Evolutionary conservation across 2,113 vertebrate genomes (phyloP), one percentile per base, ranked within the genome.

Genomic region (Tachysurus fulvidraco): DNA sequence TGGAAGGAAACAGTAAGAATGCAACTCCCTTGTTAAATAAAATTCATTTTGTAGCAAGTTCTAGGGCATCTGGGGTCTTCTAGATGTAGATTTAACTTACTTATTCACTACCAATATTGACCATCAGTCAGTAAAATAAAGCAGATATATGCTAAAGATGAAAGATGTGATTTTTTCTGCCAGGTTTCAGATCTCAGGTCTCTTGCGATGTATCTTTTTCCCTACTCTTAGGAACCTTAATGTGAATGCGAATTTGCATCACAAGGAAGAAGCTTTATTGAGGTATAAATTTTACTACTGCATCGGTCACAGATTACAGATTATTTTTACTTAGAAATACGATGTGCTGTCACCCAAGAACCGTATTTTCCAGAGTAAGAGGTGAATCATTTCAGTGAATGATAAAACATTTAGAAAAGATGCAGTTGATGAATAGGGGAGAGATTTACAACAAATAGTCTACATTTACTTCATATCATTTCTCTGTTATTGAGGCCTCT

Each of bases 331-430:
- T 73, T 52, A 64, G 82, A 88, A 84, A 84, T 80, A 80, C 74
- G 52, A 69, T 52, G 30, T 52, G 41, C 10, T 69, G 86, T 78
- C 81, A 57, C 59, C 73, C 69, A 50, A 23, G 79, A 81, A 95
- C 93, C 95, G 94, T 95, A 96, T 96, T 96, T 96, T 95, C 95
- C 95, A 92, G 92, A 93, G 64, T 93, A 91, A 93, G 94, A 94
- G 94, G 94, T 93, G 94, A 93, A 94, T 96, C 96, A 96, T 95
- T 95, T 95, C 94, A 92, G 88, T 92, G 89, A 94, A 94, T 93
- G 93, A 94, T 92, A 93, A 93, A 92, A 94, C 91, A 93, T 81
- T 78, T 83, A 86, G 44, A 82, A 89, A 87, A 82, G 81, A 89
- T 83, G 77, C 64, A 74, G 86, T 23, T n/a, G 94, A 94, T 83